Evolutionary conservation across 2,888 invertebrate species (phyloP), one percentile per base, ranked within the genome.

Genomic region (Brachyptera putata): DNA sequence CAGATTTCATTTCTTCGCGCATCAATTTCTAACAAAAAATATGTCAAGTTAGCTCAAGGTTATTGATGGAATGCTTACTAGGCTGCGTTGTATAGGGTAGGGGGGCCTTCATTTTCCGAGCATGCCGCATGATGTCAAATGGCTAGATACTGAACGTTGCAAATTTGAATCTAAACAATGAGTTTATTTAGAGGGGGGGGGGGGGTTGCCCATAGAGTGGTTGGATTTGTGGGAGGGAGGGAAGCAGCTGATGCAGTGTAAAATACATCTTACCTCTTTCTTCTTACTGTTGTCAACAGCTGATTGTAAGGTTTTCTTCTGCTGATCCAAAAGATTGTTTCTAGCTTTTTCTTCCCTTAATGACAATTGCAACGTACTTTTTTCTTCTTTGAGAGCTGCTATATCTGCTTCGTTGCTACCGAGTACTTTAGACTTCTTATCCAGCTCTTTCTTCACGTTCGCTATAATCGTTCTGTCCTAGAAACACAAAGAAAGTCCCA

Each of bases 301-400:
- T 24, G 79, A 75, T 64, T 83, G 79, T 11, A 83, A 70, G 2
- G 80, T 77, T 18, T 73, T 72, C 57, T 84, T 77, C 66, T 84
- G 83, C 1, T 76, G 72, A 66, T 85, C 83, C 22, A 85, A 69
- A 49, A 74, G 71, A 39, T 73, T 73, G 13, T 76, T 77, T 50
- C 78, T 74, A 41, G 70, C 69, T 41, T 74, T 75, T 68, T 82
- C 81, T 67, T 81, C 80, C 61, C 77, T 78, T 24, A 80, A 70
- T 66, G 77, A 79, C 2, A 78, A 72, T n/a, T 77, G 76, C 22
- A 80, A 70, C 70, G 76, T 76, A 65, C 78, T 79, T 66, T 80
- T 80, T 60, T 78, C 77, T 62, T 76, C 76, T 36, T 74, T 74
- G 11, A 77, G 65, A 30, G 76, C 67, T 68, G 72, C 66, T 67